These are phyloP conservation scores for Stichodactyla mertensii DNA, from an alignment of 64 coral and sea anemone genomes.

Conservation along the genomic window DNA sequence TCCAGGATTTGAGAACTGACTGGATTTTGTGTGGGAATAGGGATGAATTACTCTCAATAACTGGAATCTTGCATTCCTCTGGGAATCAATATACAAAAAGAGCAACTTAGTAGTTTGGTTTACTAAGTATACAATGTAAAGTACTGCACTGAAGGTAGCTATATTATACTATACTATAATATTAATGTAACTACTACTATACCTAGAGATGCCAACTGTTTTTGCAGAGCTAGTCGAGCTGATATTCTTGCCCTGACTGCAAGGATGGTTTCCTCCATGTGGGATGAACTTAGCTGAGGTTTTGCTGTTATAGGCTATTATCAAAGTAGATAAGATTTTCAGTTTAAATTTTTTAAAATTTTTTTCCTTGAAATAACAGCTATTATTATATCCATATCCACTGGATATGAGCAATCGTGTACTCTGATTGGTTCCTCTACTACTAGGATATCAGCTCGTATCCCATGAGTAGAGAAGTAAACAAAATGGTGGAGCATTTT, in stretches of 20 bases:
- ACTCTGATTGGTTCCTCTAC: too few species aligned
- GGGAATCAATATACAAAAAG: neutral
- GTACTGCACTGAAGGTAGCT: neutral
- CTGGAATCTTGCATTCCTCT: neutral
- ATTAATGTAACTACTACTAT: neutral
- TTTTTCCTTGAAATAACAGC: too few species aligned
- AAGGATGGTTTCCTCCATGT: slow-evolving; percentile 94
- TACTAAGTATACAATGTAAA: neutral
- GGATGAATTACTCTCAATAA: neutral
- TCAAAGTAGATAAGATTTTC: neutral
- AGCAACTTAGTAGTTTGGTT: neutral
- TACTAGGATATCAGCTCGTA: too few species aligned
- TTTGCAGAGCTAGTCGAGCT: slow-evolving; percentile 78
- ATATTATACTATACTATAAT: too few species aligned
- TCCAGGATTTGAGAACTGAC: slow-evolving; percentile 41
- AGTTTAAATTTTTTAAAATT: neutral
- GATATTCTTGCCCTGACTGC: slow-evolving; percentile 77
- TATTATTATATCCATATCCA: too few species aligned
- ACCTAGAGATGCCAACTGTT: slow-evolving; percentile 82
- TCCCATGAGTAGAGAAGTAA: too few species aligned
- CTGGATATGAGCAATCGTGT: too few species aligned
- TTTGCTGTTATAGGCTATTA: slow-evolving; percentile 57
- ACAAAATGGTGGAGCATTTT: too few species aligned
- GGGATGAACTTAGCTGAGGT: slow-evolving; percentile 73
- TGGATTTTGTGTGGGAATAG: slow-evolving; percentile 53